A percentile compares a stretch with the other conserved stretches of the same genome.
Conservation (phyloP, 2,888 invertebrate genomes). For the Hemaris fuciformis region DNA sequence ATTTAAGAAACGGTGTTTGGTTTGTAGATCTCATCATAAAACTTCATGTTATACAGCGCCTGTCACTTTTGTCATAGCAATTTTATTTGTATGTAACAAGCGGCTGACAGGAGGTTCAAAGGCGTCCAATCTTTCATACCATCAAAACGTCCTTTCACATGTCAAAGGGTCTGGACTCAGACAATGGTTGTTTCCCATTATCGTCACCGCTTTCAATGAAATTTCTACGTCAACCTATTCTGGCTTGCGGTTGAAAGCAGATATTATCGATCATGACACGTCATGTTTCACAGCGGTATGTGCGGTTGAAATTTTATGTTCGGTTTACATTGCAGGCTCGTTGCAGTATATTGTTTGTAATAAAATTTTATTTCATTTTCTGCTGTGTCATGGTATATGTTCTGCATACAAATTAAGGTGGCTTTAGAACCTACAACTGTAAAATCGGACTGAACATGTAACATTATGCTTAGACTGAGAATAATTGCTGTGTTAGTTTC, state of each 20-base stretch:
- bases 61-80: slow-evolving; percentile 14
- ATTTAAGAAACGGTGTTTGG: too few species aligned
- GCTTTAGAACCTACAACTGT: too few species aligned
- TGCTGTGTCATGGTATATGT: too few species aligned
- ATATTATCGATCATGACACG: slow-evolving; percentile 69
- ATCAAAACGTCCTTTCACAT: slow-evolving; percentile 27
- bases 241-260: slow-evolving; percentile 46
- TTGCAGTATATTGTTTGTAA: neutral
- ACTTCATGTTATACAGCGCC: slow-evolving; percentile 1
- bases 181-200: slow-evolving; percentile 31
- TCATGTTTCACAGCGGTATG: slow-evolving; percentile 26
- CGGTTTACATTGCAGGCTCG: slow-evolving; percentile 28
- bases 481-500: too few species aligned
- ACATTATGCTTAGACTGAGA: too few species aligned
- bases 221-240: slow-evolving; percentile 38
- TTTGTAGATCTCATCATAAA: too few species aligned
- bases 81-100: neutral
- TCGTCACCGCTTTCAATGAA: slow-evolving; percentile 40
- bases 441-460: too few species aligned
- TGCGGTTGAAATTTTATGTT: neutral
- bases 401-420: too few species aligned
- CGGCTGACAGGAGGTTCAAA: slow-evolving; percentile 20
- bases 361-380: neutral
- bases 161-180: slow-evolving; percentile 23
- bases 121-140: slow-evolving; percentile 28